Evolutionary conservation across 2,797 vertebrate genomes (phyloP).

Genomic region (Carduelis carduelis): DNA sequence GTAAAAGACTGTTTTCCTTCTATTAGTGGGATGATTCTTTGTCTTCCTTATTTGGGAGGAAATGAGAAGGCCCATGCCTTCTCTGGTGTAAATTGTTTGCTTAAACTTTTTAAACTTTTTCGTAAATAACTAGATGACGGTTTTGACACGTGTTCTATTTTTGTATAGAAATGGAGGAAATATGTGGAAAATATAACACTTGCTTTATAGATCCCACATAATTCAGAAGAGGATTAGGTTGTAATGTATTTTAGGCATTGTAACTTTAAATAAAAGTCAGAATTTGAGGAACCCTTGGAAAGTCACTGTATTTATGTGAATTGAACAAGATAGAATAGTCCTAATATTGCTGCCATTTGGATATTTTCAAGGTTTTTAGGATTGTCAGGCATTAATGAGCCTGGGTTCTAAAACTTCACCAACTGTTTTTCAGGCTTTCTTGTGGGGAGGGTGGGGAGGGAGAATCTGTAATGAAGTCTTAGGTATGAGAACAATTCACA

Average conservation of each 20-base stretch:
- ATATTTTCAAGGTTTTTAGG: neutral
- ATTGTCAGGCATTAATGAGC: neutral
- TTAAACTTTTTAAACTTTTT: neutral
- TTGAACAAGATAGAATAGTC: neutral
- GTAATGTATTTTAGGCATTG: neutral
- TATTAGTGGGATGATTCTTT: neutral
- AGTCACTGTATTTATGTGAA: neutral
- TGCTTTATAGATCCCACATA: neutral
- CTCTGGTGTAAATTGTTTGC: neutral
- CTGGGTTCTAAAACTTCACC: neutral
- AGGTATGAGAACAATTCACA: neutral
- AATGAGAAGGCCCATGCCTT: neutral
- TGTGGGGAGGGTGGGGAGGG: neutral
- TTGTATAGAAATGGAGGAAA: neutral
- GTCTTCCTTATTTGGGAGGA: neutral
- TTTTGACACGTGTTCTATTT: neutral
- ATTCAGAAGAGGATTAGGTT: neutral
- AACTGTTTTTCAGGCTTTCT: neutral
- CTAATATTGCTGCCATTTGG: neutral
- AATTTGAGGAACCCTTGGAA: neutral
- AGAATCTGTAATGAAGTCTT: neutral
- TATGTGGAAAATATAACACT: neutral
- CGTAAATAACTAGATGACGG: neutral
- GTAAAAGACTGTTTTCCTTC: neutral
- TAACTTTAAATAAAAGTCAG: neutral